Base-by-base conservation (phyloP, 2,888 invertebrate genomes). In the Tetramorium bicarinatum region DNA sequence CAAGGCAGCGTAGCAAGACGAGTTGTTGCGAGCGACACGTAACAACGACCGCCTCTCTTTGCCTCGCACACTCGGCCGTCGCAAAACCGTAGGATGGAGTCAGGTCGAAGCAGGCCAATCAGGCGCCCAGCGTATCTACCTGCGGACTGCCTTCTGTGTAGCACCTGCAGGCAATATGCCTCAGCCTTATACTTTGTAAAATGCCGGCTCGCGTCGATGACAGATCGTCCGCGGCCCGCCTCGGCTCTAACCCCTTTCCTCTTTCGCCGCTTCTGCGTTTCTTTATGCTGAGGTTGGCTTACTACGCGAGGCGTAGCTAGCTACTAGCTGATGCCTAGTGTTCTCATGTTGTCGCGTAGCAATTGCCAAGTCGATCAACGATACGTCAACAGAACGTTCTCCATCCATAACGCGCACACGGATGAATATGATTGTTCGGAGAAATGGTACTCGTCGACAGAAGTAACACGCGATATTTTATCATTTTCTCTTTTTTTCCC, bases 71-170 rank as follows among this genome's bases (percentile, higher is more conserved):
- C 89, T 84, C 29, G 29, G 80, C 81, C 85, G 88, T 87, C 87
- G 92, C 91, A 81, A 88, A 91, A 92, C 92, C 87, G 91, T 93
- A 93, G 93, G 93, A 92, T 89, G 94, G 93, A 91, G 92, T 92
- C 88, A 87, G 90, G 88, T 89, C 88, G 87, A 89, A 89, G 92
- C 93, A 93, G 92, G 93, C 94, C 94, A 94, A 94, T 94, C 94
- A 93, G 94, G 92, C 92, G 92, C 88, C 93, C 93, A 93, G 93
- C 92, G 90, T 92, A 91, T 93, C 91, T 93, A 92, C 93, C 93
- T 92, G 92, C 91, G 91, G 91, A 92, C 92, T 90, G 92, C 92
- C 91, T 91, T 93, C 92, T 91, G 91, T 91, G 90, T 91, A 91
- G 92, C 94, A 94, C 94, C 94, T 94, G 94, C 93, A 89, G 91